Evolutionary conservation across 2,888 invertebrate species (phyloP), one percentile per base, ranked within the genome.

Genomic region (Desoria tigrina): DNA sequence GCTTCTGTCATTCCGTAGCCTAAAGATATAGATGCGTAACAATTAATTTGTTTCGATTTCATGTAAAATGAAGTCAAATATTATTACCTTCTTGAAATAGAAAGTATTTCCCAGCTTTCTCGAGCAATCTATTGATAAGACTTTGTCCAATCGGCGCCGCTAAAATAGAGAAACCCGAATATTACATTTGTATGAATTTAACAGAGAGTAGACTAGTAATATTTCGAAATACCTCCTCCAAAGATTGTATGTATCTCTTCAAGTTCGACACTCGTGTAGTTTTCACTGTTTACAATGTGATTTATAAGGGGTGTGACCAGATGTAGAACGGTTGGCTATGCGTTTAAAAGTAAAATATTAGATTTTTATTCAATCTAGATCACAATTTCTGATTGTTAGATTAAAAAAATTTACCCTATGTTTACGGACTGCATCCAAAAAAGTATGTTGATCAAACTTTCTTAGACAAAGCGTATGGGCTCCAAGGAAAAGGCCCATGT

Each of bases 401-500:
- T 49, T 9, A 49, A n/a, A 49, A 23, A 49, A 49, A 49, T 2
- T 57, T 61, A 69, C 62, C 56, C 68, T 69, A 28, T 75, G 75
- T 11, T 55, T 32, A 23, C 71, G 57, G 11, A 75, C 65, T 6
- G 69, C 65, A 21, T 66, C 50, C 2, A 75, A 58, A 51, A 74
- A 74, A 6, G 55, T 51, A 14, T 68, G 53, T 2, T 66, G 65
- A 14, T 74, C 69, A 42, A 76, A 76, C 66, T 69, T 73, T n/a
- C 59, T 64, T 6, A 76, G 28, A 37, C 61, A 61, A 27, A 73
- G 42, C 2, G 68, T 65, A 32, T 73, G 65, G 2, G 63, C 59
- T 0, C 74, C 76, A 16, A 66, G 54, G 49, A 61, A 65, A 32
- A 66, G 42, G 0, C 57, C 57, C 9, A 65, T 7, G 14, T 64